Evolutionary conservation across 2,113 vertebrate genomes (phyloP).

Genomic region (Trematomus loennbergii): DNA sequence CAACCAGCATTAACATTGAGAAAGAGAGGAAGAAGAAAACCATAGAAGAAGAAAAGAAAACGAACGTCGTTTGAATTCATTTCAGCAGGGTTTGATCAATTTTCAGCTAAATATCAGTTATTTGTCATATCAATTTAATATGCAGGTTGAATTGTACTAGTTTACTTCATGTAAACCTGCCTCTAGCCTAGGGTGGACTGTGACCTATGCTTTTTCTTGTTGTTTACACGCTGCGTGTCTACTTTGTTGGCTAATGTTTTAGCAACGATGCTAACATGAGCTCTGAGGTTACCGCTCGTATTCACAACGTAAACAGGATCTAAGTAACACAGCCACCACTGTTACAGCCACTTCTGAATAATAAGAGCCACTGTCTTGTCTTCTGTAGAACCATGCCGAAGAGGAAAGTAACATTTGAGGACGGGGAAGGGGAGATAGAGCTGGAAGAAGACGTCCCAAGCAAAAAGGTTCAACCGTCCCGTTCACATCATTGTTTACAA

Average conservation of each 20-base stretch:
- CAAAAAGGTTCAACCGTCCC: conserved; percentile 84
- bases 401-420: conserved; percentile 91
- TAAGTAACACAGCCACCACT: background rate
- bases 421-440: conserved; percentile 83
- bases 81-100: conserved; percentile 43
- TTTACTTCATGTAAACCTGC: background rate
- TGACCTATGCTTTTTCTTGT: background rate
- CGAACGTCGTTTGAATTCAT: conserved; percentile 51
- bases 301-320: background rate
- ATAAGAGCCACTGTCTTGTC: conserved; percentile 2
- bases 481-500: background rate
- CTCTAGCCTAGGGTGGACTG: background rate
- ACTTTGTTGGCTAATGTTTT: conserved; percentile 55
- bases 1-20: background rate
- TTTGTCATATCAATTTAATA: background rate
- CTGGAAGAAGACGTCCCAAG: conserved; percentile 85
- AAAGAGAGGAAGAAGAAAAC: conserved; percentile 21
- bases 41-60: conserved; percentile 46
- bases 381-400: conserved; percentile 85
- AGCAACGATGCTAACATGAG: conserved; percentile 60
- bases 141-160: accelerated
- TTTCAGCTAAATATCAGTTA: background rate
- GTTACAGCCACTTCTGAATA: background rate
- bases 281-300: background rate
- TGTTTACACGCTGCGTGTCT: conserved; percentile 10